Conservation (phyloP, 2,797 vertebrate species). For the Macropus fuliginosus region DNA sequence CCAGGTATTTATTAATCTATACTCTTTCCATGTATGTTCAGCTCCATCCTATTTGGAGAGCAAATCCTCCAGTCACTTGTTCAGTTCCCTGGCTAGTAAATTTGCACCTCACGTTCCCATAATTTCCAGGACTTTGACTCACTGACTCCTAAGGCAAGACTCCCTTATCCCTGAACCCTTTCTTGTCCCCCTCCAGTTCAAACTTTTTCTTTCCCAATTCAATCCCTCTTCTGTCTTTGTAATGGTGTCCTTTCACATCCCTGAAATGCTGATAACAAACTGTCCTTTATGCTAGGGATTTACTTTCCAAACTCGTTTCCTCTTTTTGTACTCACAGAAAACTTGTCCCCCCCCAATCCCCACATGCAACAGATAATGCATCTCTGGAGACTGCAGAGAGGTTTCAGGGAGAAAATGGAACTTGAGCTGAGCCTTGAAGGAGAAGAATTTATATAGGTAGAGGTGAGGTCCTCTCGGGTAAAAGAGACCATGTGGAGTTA, state of each 20-base stretch:
- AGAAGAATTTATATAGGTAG: not conserved
- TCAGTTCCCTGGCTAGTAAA: not conserved
- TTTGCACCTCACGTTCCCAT: not conserved
- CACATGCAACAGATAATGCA: not conserved
- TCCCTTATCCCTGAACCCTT: not conserved
- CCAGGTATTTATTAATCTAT: not conserved
- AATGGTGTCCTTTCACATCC: not conserved
- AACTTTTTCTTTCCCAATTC: not conserved
- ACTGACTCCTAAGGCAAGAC: not conserved
- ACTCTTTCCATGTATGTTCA: not conserved
- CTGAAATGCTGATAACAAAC: not conserved
- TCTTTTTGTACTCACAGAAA: not conserved
- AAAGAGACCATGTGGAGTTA: not conserved
- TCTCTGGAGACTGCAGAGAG: not conserved
- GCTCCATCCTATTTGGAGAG: not conserved
- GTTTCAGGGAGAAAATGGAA: not conserved
- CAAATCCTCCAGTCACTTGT: not conserved
- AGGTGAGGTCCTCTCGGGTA: not conserved
- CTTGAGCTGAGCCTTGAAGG: not conserved
- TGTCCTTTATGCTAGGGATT: not conserved
- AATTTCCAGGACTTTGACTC: not conserved
- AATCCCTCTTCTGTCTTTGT: not conserved
- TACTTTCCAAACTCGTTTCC: not conserved
- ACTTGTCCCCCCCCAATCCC: no score
- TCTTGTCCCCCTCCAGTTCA: not conserved